Evolutionary conservation across 2,113 vertebrate genomes (phyloP).

Genomic region (Cardinalis cardinalis): DNA sequence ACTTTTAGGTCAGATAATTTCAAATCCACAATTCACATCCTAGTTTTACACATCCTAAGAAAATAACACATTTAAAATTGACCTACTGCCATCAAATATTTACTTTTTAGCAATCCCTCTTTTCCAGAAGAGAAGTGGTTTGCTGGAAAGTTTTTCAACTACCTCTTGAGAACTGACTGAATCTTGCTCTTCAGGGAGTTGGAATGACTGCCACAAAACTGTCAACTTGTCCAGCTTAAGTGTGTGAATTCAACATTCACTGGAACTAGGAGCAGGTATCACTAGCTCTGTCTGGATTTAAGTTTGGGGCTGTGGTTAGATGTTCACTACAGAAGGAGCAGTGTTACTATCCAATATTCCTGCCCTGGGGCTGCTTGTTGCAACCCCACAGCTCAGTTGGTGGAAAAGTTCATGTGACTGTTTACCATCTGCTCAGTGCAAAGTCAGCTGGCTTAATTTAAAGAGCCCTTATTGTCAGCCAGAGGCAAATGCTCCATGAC

Average conservation of each 20-base stretch:
- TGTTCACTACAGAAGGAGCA: not conserved
- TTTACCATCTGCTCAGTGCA: conserved; percentile 26
- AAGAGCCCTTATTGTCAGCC: not conserved
- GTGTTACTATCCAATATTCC: not conserved
- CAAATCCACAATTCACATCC: not conserved
- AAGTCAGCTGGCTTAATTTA: conserved; percentile 6
- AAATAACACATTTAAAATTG: not conserved
- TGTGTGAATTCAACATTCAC: not conserved
- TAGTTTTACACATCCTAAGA: not conserved
- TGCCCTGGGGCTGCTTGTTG: conserved; percentile 30
- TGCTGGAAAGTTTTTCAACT: not conserved
- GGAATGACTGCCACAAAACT: not conserved
- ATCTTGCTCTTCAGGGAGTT: not conserved
- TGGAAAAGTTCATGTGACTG: conserved; percentile 44
- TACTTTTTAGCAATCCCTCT: not conserved
- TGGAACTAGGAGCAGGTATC: not conserved
- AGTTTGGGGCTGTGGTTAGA: not conserved
- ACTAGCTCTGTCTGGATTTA: not conserved
- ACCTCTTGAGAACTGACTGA: not conserved
- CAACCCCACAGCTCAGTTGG: conserved; percentile 14
- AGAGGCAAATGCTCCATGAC: not conserved
- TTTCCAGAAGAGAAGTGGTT: not conserved
- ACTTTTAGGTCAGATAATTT: not conserved
- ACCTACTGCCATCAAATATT: not conserved
- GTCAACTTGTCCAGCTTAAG: not conserved